Base-by-base conservation (phyloP, 2,113 vertebrate genomes). In the Micronisus gabar region DNA sequence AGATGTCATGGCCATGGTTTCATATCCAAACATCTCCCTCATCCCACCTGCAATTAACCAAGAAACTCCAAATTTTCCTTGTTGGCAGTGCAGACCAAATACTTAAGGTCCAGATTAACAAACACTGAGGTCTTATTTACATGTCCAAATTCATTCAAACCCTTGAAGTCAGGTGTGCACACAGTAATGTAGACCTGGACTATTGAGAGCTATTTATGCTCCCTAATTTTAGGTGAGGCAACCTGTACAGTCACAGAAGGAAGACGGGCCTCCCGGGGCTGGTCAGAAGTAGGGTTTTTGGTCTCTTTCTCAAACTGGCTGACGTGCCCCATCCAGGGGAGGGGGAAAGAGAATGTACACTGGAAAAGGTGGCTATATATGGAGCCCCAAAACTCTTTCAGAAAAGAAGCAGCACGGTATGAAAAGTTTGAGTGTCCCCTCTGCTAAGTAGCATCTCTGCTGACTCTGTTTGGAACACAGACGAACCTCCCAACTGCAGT, bases 181-280 rank as follows among this genome's bases (percentile, higher is more conserved):
- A 30, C 22, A 58, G 29, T 67, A 62, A 52, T 23, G 41, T 18
- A 82, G n/a, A 72, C 9, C 40, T 55, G 27, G 48, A 52, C 62
- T 85, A 59, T 0, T 36, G 36, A 79, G 11, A 63, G 48, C 8
- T 82, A 56, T 65, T 75, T 68, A 55, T 40, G 61, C 10, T 68
- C 36, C 25, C 30, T 21, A 34, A 20, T 75, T 92, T 63, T 68
- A 82, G 29, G 12, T 84, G 53, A 71, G 56, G 30, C 32, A 50
- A 79, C 72, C 52, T 82, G 12, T 52, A 72, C 1, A 79, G 73
- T 47, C 50, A 52, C 6, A 75, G 56, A 52, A 79, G 34, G 50
- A 30, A 79, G 59, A 68, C 26, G 15, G 5, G 5, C 6, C 3
- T 21, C 30, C 23, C 38, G 11, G 0, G 0, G 13, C 9, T 47